phyloP scores from a whole-genome alignment of 2,888 invertebrate genomes.

The Caenorhabditis sulstoni region DNA sequence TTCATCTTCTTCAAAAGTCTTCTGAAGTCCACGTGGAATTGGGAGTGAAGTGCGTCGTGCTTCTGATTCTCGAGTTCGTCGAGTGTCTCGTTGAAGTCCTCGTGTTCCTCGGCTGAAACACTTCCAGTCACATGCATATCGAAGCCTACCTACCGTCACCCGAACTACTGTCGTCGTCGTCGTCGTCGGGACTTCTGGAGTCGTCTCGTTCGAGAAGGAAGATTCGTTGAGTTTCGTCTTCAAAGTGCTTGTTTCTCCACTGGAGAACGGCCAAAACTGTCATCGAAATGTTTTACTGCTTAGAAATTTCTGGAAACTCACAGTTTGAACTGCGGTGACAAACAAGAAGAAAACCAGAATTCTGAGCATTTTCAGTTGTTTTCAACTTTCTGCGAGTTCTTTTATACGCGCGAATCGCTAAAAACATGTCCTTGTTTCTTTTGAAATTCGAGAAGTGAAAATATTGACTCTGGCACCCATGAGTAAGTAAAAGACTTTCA shows the following conservation, averaged over 20 bases:
- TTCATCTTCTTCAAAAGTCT: slow-evolving; percentile 9
- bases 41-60: not conserved
- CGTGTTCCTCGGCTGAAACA: slow-evolving; percentile 8
- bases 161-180: not conserved
- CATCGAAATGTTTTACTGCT: not conserved
- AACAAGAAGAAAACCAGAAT: slow-evolving; percentile 11
- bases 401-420: slow-evolving; percentile 1
- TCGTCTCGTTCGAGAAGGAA: not conserved
- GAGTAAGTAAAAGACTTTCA: no score
- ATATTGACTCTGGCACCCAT: slow-evolving; percentile 20
- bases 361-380: slow-evolving; percentile 8
- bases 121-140: not conserved
- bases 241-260: slow-evolving; percentile 4
- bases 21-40: slow-evolving; percentile 5
- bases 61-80: not conserved
- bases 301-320: not conserved
- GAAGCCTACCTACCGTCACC: slow-evolving; percentile 1
- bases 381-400: not conserved
- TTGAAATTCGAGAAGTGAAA: slow-evolving; percentile 15
- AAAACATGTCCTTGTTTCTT: slow-evolving; percentile 19
- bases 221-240: not conserved
- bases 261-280: slow-evolving; percentile 26
- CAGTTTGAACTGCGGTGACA: not conserved
- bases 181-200: not conserved
- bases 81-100: not conserved